Base-by-base conservation (phyloP, 2,797 vertebrate species). In the Protonibea diacanthus region DNA sequence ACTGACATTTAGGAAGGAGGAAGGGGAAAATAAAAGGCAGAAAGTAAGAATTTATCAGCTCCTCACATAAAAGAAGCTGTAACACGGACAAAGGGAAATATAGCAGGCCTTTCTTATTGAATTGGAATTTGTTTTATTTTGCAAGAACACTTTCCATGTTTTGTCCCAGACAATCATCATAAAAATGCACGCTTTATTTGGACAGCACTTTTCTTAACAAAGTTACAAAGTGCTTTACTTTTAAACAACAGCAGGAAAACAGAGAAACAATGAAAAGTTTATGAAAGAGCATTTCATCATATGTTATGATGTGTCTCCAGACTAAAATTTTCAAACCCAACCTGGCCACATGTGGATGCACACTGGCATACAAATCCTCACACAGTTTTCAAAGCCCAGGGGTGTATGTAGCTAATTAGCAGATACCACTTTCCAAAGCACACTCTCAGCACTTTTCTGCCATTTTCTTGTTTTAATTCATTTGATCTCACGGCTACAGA, bases 1-100 rank as follows among this genome's bases (percentile, higher is more conserved):
- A 71, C 86, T 93, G 90, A 94, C 91, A 94, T 92, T 92, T 93
- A 93, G 88, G 81, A 84, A 85, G 74, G 82, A 86, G 82, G 90
- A 83, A 80, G 59, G 72, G 76, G 74, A 85, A 91, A 90, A 83
- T 83, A 89, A 91, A 91, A 91, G 79, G 71, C 81, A 44, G 48
- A 86, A 87, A 90, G 86, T 83, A 57, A 84, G 84, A 85, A 88
- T 84, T 90, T 83, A 89, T 93, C 86, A 86, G 81, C 71, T 83
- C 55, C 64, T 69, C 66, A 72, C 66, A 77, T 74, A 72, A 85
- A 90, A 87, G 65, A 85, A 86, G 61, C 71, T 78, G 69, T 51
- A 75, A 76, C 61, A 21, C 1, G 15, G 72, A 81, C 45, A 81
- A 68, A 77, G 49, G 29, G 62, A 74, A 78, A 74, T 25, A 65